Evolutionary conservation across 1,140 invertebrate species (phyloP), one percentile per base, ranked within the genome.

Genomic region (Brachionus paranguensis): DNA sequence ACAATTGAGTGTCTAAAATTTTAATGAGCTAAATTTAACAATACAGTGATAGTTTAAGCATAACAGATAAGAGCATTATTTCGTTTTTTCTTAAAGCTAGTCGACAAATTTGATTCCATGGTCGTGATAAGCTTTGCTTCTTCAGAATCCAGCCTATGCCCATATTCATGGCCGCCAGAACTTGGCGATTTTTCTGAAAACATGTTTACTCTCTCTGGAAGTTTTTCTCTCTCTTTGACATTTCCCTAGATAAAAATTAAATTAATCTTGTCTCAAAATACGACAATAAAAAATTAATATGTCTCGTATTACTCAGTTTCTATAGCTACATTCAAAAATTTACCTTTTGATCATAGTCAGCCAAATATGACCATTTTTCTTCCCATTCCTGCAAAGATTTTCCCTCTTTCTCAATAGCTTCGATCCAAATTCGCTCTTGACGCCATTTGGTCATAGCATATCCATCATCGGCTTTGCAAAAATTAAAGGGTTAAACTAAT

Each of bases 11-110:
- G 29, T 68, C 27, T 68, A 27, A 68, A 14, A 33, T 68, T 33
- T 33, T 33, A 68, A 68, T 33, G 33, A 68, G 12, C 11, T 29
- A 68, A 68, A 37, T 33, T 68, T 68, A 68, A 68, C 65, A 68
- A 68, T 33, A 68, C 0, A 41, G 33, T 45, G 33, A 43, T 47
- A 33, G 14, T 65, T 41, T 64, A 81, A 68, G 33, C 78, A 68
- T 81, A 81, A 81, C 78, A 60, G 60, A 81, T 81, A 24, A 81
- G 53, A 45, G 53, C 78, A 81, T 81, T 81, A 64, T 81, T 81
- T 43, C 78, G 50, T 33, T 33, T 53, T 68, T 81, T 81, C 37
- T 47, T 60, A 64, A 43, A 81, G 37, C 37, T 68, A 29, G 64
- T 81, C 20, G 78, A 60, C 33, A 81, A 81, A 68, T 43, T 47